Evolutionary conservation across 1,140 invertebrate species (phyloP).

Genomic region (Drosophila elegans): DNA sequence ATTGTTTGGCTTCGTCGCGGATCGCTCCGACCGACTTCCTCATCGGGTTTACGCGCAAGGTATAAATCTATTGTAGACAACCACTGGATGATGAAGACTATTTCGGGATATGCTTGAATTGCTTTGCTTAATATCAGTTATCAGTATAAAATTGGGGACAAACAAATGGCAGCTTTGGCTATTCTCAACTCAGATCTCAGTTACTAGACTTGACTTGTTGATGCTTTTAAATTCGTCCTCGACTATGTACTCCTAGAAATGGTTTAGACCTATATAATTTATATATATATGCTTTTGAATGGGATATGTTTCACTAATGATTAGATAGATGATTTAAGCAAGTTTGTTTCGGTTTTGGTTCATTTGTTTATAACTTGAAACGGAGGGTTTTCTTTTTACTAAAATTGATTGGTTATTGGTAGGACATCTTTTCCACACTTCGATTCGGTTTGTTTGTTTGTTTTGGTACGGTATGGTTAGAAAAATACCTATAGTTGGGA

Average conservation of each 20-base stretch:
- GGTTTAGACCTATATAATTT: slow-evolving; percentile 18
- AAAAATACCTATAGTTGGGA: slow-evolving; percentile 69
- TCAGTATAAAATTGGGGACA: slow-evolving; percentile 49
- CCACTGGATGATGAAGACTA: slow-evolving; percentile 78
- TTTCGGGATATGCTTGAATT: slow-evolving; percentile 83
- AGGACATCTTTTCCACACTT: slow-evolving; percentile 51
- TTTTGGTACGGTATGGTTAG: slow-evolving; percentile 44
- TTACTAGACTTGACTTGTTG: slow-evolving; percentile 1
- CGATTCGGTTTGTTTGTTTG: slow-evolving; percentile 17
- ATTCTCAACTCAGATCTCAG: slow-evolving; percentile 47
- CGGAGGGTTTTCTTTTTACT: slow-evolving; percentile 71
- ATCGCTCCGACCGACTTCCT: not conserved
- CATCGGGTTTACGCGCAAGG: slow-evolving; percentile 4
- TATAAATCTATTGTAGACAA: slow-evolving; percentile 69
- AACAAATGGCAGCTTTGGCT: slow-evolving; percentile 70
- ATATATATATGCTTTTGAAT: slow-evolving; percentile 49
- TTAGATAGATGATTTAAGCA: slow-evolving; percentile 57
- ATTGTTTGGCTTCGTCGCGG: slow-evolving; percentile 69
- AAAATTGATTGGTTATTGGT: slow-evolving; percentile 73
- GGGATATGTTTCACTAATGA: slow-evolving; percentile 51
- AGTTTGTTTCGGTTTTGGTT: slow-evolving; percentile 65
- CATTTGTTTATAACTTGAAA: slow-evolving; percentile 81
- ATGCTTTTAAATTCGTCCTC: slow-evolving; percentile 49
- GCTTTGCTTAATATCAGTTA: slow-evolving; percentile 50
- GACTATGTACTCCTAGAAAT: slow-evolving; percentile 29